Evolutionary conservation across 2,113 vertebrate species (phyloP).

Genomic region (Lates calcarifer): DNA sequence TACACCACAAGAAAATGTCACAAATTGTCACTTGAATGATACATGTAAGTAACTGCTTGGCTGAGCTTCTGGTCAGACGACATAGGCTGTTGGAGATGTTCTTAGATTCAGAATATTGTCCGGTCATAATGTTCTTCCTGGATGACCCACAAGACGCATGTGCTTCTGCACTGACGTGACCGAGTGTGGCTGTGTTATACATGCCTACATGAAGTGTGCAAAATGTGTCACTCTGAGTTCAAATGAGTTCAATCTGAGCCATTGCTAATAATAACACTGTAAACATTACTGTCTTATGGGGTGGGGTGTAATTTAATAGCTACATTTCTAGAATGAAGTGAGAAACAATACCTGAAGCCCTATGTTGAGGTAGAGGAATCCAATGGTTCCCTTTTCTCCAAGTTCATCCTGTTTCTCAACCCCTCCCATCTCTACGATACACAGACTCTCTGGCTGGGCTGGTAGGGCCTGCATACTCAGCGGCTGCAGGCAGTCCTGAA

Average conservation of each 20-base stretch:
- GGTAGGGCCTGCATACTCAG: slow-evolving; percentile 98
- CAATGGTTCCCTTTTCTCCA: slow-evolving; percentile 95
- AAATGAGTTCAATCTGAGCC: background rate
- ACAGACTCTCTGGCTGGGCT: slow-evolving; percentile 95
- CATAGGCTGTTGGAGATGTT: background rate
- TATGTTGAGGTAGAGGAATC: slow-evolving; percentile 98
- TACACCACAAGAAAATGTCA: background rate
- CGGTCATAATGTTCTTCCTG: background rate
- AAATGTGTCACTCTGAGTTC: background rate
- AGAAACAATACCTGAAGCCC: slow-evolving; percentile 92
- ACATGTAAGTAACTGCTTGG: background rate
- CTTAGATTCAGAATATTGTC: background rate
- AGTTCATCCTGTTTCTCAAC: slow-evolving; percentile 97
- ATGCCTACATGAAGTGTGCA: background rate
- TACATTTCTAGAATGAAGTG: background rate
- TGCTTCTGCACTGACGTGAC: background rate
- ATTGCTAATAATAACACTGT: background rate
- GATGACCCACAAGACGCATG: background rate
- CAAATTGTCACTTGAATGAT: background rate
- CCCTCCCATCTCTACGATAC: slow-evolving; percentile 99
- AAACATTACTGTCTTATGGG: background rate
- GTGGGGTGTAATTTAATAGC: accelerated
- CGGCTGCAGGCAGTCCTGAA: slow-evolving; percentile 95
- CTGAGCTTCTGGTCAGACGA: background rate
- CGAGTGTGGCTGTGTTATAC: too few species aligned